Evolutionary conservation across 2,797 vertebrate genomes (phyloP), one percentile per base, ranked within the genome.

Genomic region (Tadarida brasiliensis): DNA sequence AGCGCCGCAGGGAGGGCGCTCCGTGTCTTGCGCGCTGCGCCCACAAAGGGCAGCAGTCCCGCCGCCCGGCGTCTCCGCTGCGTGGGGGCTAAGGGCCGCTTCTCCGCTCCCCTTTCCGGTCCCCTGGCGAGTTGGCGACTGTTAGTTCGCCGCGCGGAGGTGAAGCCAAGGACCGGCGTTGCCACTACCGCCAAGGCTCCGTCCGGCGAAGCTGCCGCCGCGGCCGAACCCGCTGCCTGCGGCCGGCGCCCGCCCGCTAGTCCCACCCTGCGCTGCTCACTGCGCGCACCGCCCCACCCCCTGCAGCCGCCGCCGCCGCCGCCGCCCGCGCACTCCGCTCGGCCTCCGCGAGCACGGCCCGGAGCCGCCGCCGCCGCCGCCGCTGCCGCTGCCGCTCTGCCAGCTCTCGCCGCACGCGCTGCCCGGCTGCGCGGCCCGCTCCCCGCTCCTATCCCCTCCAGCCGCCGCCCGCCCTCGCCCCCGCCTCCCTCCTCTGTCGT

Each of bases 371-470:
- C 91, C 22, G 20, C 68, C 71, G 51, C 97, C 17, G n/a, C n/a
- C n/a, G n/a, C n/a, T n/a, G 82, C 74, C 54, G 30, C 92, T 91
- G 16, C 91, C 84, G 71, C 91, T 87, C 63, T 90, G 54, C n/a
- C 86, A 9, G 77, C 76, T 94, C 83, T 68, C 4, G 65, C 94
- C 92, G 95, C 93, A 92, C 95, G 94, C 97, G 94, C 97, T 97
- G 97, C 96, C 94, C 63, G 76, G 85, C 92, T 97, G 96, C 97
- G 93, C 94, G 30, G 94, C 95, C 78, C 30, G 87, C 94, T 86
- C 91, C 39, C 68, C 30, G 56, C 94, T 80, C 68, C 11, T 35
- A 17, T 63, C 94, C 86, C 93, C 94, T 84, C 93, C 96, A 61
- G 17, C 80, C 54, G 49, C 80, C 68, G 94, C 93, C 65, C 86